Evolutionary conservation across 2,797 vertebrate genomes (phyloP), one percentile per base, ranked within the genome.

Genomic region (Catharus ustulatus): DNA sequence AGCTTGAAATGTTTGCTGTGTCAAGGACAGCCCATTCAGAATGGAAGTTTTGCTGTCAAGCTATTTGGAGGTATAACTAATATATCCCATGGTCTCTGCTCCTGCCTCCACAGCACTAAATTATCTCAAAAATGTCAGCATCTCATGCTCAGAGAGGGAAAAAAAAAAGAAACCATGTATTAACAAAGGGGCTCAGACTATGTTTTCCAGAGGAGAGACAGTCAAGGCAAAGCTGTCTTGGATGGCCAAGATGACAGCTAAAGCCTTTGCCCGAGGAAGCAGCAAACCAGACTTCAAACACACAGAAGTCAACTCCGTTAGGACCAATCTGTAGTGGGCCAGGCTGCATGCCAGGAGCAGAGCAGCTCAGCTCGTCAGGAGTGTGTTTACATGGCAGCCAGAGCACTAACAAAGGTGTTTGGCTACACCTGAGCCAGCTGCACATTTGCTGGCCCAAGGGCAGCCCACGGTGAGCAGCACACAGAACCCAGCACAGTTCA

Each of bases 91-190:
- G 26, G 32, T 52, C 57, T 82, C 59, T 34, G 22, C 20, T 86
- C 10, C 43, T 49, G 23, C 38, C 36, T 82, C 24, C 24, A 9
- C 43, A 64, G 48, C 8, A 27, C 15, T 27, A 19, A 36, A 32
- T 1, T 1, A 10, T 54, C 43, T 76, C n/a, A 19, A 80, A 94
- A 77, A 48, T 6, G 5, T 36, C 5, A 4, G 7, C 1, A 8
- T 75, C 49, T 72, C 36, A 42, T 29, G 13, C 13, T 45, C 43
- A 58, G 36, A 79, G 55, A 84, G 15, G 36, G 74, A 72, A 89
- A 81, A 20, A 81, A 20, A 26, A 43, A 68, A 34, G 24, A 12
- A 69, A 12, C 5, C 29, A n/a, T 0, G 0, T 36, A 32, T n/a
- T 42, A 45, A 57, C 4, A 10, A 14, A 69, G 15, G 8, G 30